Evolutionary conservation across 2,888 invertebrate species (phyloP).

Genomic region (Epicampocera succincta): DNA sequence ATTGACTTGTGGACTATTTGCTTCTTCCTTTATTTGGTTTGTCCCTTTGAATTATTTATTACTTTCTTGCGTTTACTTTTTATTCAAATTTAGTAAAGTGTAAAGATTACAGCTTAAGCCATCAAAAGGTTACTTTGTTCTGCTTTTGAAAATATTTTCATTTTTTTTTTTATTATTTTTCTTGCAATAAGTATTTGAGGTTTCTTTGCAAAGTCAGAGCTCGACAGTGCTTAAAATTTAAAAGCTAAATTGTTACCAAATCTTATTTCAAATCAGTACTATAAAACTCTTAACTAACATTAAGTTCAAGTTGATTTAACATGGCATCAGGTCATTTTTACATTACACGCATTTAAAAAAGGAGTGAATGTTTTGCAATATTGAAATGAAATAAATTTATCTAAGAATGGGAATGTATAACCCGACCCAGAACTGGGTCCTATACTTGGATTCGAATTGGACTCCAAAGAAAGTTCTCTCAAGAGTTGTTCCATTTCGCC

Average conservation of each 20-base stretch:
- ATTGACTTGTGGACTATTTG: slow-evolving; percentile 39
- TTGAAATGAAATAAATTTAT: too few relatives aligned
- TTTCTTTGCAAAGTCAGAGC: slow-evolving; percentile 13
- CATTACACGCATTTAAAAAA: too few relatives aligned
- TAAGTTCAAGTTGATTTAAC: too few relatives aligned
- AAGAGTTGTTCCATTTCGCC: too few relatives aligned
- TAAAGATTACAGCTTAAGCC: slow-evolving; percentile 25
- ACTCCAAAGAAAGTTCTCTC: too few relatives aligned
- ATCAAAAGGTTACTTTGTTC: slow-evolving; percentile 20
- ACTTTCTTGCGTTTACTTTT: slow-evolving; percentile 17
- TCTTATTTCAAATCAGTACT: too few relatives aligned
- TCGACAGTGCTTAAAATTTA: background rate
- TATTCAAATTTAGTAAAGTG: slow-evolving; percentile 27
- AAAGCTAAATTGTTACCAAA: background rate
- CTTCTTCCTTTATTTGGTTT: slow-evolving; percentile 3
- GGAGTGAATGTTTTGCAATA: too few relatives aligned
- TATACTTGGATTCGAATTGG: too few relatives aligned
- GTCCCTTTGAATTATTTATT: slow-evolving; percentile 1
- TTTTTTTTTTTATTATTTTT: background rate
- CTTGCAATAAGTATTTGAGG: background rate
- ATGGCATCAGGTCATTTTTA: too few relatives aligned
- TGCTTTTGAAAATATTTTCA: slow-evolving; percentile 5
- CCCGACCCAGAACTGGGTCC: too few relatives aligned
- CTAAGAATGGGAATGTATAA: too few relatives aligned
- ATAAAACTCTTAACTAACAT: too few relatives aligned